A percentile compares a stretch with the other conserved stretches of the same genome.
Conservation (phyloP, 2,113 vertebrate species). For the Serilophus lunatus region DNA sequence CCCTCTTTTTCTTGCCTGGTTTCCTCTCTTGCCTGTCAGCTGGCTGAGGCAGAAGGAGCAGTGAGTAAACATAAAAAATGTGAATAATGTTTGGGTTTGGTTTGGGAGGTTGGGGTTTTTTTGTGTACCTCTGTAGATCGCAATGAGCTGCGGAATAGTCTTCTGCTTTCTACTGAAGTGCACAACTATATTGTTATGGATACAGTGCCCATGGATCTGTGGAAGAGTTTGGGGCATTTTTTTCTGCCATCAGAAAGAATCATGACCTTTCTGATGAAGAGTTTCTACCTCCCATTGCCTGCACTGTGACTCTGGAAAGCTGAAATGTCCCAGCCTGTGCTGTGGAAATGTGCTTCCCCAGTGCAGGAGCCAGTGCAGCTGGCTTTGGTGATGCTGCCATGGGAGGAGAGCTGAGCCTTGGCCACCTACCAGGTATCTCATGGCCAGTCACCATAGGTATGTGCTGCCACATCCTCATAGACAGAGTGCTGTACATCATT, state of each 20-base stretch:
- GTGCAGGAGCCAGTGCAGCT: background rate
- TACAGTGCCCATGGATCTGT: background rate
- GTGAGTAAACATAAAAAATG: slow-evolving; percentile 70
- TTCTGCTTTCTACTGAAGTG: background rate
- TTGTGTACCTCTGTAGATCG: background rate
- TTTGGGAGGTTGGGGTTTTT: background rate
- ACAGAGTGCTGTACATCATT: accelerated
- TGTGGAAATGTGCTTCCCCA: background rate
- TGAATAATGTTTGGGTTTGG: background rate
- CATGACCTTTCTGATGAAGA: background rate
- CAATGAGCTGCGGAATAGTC: background rate
- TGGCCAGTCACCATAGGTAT: background rate
- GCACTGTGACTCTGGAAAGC: background rate
- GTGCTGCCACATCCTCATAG: background rate
- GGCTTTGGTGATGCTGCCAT: background rate
- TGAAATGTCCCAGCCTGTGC: background rate
- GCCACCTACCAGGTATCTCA: background rate
- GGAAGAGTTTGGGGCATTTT: background rate
- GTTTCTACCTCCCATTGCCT: background rate
- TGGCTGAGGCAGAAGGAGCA: slow-evolving; percentile 81
- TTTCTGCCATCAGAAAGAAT: background rate
- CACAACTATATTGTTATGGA: background rate
- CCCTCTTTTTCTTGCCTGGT: slow-evolving; percentile 85
- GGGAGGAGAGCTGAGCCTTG: background rate
- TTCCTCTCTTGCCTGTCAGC: slow-evolving; percentile 80